A percentile compares a stretch with the other conserved stretches of the same genome.
Conservation (phyloP, 2,113 vertebrate genomes). For the Microtus ochrogaster region DNA sequence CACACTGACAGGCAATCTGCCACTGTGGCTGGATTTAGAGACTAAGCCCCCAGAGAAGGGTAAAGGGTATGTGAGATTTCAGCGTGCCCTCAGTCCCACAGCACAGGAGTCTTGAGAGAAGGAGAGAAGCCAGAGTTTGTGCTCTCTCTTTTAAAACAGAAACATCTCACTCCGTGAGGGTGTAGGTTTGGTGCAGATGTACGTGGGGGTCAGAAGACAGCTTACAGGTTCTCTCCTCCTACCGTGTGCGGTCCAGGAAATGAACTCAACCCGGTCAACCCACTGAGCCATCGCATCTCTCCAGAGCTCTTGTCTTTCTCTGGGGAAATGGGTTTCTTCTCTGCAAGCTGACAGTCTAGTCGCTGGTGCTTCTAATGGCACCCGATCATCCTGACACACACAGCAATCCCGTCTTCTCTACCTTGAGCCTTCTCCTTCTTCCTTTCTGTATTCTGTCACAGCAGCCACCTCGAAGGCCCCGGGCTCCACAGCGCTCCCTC, state of each 20-base stretch:
- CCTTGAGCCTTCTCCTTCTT: background rate
- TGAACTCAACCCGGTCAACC: background rate
- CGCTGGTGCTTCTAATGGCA: background rate
- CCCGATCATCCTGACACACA: background rate
- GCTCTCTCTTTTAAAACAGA: background rate
- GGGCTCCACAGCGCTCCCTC: background rate
- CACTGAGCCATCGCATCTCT: background rate
- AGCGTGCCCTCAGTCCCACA: background rate
- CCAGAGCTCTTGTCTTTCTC: background rate
- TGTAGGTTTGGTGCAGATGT: background rate
- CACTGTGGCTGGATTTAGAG: background rate
- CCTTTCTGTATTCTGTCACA: background rate
- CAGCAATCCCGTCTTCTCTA: background rate
- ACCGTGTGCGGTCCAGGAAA: background rate
- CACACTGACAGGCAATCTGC: background rate
- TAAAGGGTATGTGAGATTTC: background rate
- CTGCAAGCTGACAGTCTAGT: background rate
- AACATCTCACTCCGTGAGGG: background rate
- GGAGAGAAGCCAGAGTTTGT: background rate
- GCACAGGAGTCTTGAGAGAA: background rate
- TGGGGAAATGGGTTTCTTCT: background rate
- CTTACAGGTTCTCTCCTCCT: background rate
- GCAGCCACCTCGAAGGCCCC: background rate
- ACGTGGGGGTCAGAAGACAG: background rate
- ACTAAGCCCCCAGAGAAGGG: background rate